Evolutionary conservation across 1,140 invertebrate species (phyloP).

Genomic region (Eulimnadia texana): DNA sequence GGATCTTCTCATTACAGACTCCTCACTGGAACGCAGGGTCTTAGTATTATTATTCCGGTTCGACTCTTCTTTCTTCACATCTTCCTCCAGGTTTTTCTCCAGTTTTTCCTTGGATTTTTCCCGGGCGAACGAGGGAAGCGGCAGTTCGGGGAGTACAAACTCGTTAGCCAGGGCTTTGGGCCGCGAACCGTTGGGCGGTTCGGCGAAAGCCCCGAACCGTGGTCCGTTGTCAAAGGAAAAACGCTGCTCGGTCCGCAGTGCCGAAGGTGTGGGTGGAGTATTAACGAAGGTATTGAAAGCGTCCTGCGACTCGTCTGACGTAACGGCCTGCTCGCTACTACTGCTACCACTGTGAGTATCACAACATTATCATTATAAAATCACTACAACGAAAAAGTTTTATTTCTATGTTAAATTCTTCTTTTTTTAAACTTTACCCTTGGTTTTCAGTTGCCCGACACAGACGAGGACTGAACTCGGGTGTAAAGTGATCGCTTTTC

Average conservation of each 20-base stretch:
- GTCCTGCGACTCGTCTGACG: conserved; percentile 12
- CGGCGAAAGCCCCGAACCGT: conserved; percentile 3
- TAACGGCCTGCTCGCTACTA: conserved; percentile 11
- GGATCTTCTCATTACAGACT: conserved; percentile 30
- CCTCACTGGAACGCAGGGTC: not conserved
- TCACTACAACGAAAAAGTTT: no score
- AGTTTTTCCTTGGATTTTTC: no score
- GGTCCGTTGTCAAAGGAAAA: conserved; percentile 5
- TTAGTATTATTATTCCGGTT: not conserved
- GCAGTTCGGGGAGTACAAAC: conserved; percentile 2
- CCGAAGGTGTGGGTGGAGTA: not conserved
- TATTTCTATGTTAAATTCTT: no score
- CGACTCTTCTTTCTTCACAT: not conserved
- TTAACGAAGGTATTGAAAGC: conserved; percentile 12
- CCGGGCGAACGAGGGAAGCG: not conserved
- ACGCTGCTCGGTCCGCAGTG: not conserved
- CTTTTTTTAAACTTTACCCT: not conserved
- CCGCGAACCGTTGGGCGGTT: not conserved
- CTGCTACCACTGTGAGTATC: no score
- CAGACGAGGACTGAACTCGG: conserved; percentile 51
- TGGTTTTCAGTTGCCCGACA: conserved; percentile 9
- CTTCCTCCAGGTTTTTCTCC: not conserved
- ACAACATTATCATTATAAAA: no score
- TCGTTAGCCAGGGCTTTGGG: not conserved
- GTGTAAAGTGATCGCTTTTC: conserved; percentile 79